A percentile compares a stretch with the other conserved stretches of the same genome.
phyloP scores from a whole-genome alignment of 2,797 vertebrate species.

The Netta rufina region DNA sequence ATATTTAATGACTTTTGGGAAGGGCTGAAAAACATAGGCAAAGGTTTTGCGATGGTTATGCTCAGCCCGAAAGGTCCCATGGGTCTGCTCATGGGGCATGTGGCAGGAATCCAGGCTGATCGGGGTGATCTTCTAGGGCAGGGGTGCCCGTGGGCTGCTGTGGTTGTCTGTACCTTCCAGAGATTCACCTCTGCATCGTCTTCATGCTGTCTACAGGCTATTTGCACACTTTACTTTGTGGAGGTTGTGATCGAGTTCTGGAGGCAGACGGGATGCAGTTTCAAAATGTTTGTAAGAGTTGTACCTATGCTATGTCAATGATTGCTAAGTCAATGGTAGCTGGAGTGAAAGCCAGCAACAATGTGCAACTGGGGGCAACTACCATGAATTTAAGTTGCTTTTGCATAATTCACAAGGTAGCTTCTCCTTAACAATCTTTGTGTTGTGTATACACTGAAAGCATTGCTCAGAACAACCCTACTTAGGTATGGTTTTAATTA shows the following conservation, averaged over 20 bases:
- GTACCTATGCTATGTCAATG: not conserved
- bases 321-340: accelerated
- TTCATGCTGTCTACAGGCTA: accelerated
- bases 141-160: not conserved
- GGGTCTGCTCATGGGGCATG: not conserved
- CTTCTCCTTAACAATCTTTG: not conserved
- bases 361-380: not conserved
- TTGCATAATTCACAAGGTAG: not conserved
- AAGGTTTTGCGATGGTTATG: not conserved
- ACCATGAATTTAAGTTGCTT: not conserved
- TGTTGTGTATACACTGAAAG: not conserved
- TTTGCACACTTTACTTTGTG: not conserved
- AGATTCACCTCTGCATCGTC: not conserved
- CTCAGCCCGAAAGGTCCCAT: not conserved
- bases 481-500: not conserved
- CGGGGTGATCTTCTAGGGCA: not conserved
- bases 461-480: not conserved
- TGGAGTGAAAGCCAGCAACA: not conserved
- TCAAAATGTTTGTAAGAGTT: not conserved
- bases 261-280: not conserved
- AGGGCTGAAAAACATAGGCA: not conserved
- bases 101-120: not conserved
- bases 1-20: constrained; percentile 12
- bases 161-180: not conserved
- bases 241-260: not conserved